A percentile compares a stretch with the other conserved stretches of the same genome.
phyloP scores from a whole-genome alignment of 2,797 vertebrate genomes.

The Okamejei kenojei region DNA sequence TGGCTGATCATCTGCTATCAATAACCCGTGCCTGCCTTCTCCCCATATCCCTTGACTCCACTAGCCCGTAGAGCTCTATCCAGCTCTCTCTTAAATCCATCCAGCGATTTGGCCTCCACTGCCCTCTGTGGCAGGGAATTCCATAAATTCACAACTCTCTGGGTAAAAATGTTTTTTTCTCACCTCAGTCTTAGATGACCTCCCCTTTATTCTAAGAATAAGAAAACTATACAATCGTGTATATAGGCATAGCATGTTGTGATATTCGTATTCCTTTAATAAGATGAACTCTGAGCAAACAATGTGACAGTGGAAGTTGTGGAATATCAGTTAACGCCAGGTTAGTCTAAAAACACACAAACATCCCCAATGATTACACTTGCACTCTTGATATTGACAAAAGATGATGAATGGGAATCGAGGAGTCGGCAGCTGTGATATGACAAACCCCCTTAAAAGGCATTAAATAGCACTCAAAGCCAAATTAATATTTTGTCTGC shows the following conservation, averaged over 20 bases:
- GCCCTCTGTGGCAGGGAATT: too few relatives aligned
- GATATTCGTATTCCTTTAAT: neutral
- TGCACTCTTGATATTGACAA: neutral
- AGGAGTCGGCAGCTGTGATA: slow-evolving; percentile 20
- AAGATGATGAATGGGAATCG: slow-evolving; percentile 26
- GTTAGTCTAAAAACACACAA: neutral
- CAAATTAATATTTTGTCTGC: slow-evolving; percentile 7
- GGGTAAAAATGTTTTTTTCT: too few relatives aligned
- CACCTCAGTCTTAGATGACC: too few relatives aligned
- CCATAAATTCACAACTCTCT: too few relatives aligned
- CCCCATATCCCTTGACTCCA: too few relatives aligned
- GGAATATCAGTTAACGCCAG: neutral
- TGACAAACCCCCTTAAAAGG: neutral
- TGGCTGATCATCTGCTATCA: too few relatives aligned
- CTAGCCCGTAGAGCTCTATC: too few relatives aligned
- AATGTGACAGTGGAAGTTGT: neutral
- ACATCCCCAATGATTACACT: neutral
- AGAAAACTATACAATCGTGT: too few relatives aligned
- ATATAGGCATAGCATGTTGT: neutral
- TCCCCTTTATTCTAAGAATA: too few relatives aligned
- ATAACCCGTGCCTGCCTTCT: too few relatives aligned
- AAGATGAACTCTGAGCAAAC: neutral
- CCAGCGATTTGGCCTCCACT: too few relatives aligned
- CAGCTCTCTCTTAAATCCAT: too few relatives aligned
- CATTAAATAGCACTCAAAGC: slow-evolving; percentile 27